A percentile compares a stretch with the other conserved stretches of the same genome.
Evolutionary conservation across 2,888 invertebrate genomes (phyloP).

Genomic region (Aspidiotus rigidus): DNA sequence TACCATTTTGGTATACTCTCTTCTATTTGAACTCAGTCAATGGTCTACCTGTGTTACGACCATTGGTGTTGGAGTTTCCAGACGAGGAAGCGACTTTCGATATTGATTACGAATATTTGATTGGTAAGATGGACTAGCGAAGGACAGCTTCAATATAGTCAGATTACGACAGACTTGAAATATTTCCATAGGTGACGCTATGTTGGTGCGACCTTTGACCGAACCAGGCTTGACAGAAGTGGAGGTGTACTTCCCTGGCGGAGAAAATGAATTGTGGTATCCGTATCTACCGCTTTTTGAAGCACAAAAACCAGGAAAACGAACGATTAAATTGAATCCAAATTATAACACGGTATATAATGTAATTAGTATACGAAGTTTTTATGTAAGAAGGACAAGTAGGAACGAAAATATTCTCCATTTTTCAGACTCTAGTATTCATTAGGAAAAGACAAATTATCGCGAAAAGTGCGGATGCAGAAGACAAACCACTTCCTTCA

Average conservation of each 20-base stretch:
- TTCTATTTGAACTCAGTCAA: constrained; percentile 79
- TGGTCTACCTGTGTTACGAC: constrained; percentile 82
- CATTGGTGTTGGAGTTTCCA: constrained; percentile 84
- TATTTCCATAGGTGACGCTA: constrained; percentile 51
- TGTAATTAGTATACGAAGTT: too few relatives aligned
- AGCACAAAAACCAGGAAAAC: constrained; percentile 42
- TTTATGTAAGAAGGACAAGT: too few relatives aligned
- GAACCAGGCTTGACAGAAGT: constrained; percentile 65
- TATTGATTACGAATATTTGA: constrained; percentile 71
- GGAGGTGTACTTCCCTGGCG: constrained; percentile 78
- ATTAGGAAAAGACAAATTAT: constrained; percentile 86
- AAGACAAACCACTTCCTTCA: constrained; percentile 73
- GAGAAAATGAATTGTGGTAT: constrained; percentile 67
- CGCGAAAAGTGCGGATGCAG: constrained; percentile 59
- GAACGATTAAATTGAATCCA: neutral
- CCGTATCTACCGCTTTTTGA: constrained; percentile 65
- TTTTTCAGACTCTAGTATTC: constrained; percentile 75
- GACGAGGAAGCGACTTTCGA: constrained; percentile 64
- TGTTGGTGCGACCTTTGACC: constrained; percentile 77
- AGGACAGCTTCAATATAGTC: too few relatives aligned
- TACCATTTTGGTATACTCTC: constrained; percentile 84
- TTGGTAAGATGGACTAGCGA: constrained; percentile 48
- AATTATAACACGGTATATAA: neutral
- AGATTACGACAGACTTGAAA: too few relatives aligned
- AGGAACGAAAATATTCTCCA: constrained; percentile 30